These are phyloP conservation scores for Minunthozetes semirufus DNA, from an alignment of 2,888 invertebrate species.

Conservation along the genomic window DNA sequence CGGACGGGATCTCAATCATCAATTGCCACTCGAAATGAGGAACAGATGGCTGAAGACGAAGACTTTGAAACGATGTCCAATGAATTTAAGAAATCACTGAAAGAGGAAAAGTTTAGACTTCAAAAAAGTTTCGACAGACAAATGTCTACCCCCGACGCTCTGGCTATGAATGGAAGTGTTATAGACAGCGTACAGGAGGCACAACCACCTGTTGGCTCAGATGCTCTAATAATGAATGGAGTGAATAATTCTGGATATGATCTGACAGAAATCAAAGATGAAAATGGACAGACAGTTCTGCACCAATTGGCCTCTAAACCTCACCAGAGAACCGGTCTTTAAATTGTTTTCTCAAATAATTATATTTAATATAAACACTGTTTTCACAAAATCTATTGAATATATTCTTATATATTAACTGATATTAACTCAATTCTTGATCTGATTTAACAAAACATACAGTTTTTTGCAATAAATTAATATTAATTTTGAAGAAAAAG, in stretches of 20 bases:
- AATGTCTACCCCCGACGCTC: slow-evolving; percentile 5
- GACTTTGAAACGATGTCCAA: slow-evolving; percentile 36
- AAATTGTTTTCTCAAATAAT: not conserved
- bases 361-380: too few species aligned
- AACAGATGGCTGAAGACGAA: slow-evolving; percentile 13
- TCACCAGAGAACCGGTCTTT: slow-evolving; percentile 60
- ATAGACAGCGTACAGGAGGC: slow-evolving; percentile 34
- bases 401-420: too few species aligned
- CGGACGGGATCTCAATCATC: not conserved
- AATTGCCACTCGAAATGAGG: not conserved
- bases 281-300: slow-evolving; percentile 79
- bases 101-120: slow-evolving; percentile 36
- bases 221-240: not conserved
- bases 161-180: slow-evolving; percentile 15
- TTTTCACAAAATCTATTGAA: too few species aligned
- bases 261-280: slow-evolving; percentile 57
- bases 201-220: not conserved
- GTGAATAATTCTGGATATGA: slow-evolving; percentile 25
- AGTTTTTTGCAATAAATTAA: too few species aligned
- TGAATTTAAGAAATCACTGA: slow-evolving; percentile 33
- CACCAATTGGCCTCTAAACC: slow-evolving; percentile 78
- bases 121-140: slow-evolving; percentile 34
- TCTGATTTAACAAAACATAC: too few species aligned
- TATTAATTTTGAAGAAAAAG: too few species aligned
- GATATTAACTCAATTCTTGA: too few species aligned